A percentile compares a stretch with the other conserved stretches of the same genome.
Conservation (phyloP, 2,797 vertebrate genomes). For the Columba guinea region DNA sequence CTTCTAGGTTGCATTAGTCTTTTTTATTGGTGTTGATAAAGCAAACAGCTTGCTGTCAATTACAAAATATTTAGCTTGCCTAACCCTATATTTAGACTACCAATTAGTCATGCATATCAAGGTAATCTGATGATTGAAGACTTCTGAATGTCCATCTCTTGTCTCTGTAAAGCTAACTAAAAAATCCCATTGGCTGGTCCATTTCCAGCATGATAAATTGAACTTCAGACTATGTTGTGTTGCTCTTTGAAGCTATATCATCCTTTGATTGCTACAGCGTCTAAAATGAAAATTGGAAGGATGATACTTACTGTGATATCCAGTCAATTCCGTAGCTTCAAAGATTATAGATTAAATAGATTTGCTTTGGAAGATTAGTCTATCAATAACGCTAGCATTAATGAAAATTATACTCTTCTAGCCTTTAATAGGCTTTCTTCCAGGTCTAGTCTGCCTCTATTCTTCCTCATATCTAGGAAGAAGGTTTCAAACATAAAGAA, state of each 20-base stretch:
- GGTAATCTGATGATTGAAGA: neutral
- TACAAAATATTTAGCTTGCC: neutral
- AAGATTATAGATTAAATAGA: conserved; percentile 32
- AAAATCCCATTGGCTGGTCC: neutral
- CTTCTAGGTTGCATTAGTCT: neutral
- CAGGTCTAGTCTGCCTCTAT: neutral
- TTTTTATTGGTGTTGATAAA: neutral
- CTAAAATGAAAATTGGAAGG: neutral
- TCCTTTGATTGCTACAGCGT: neutral
- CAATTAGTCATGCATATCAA: neutral
- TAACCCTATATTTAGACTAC: neutral
- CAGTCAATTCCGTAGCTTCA: neutral
- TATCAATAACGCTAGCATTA: conserved; percentile 18
- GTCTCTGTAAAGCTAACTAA: neutral
- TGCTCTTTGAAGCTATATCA: neutral
- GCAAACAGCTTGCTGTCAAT: neutral
- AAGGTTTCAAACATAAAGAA: neutral
- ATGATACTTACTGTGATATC: neutral
- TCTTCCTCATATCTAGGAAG: neutral
- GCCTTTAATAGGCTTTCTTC: neutral
- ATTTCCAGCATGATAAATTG: neutral
- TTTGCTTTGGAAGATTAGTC: conserved; percentile 32
- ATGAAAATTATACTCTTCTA: conserved; percentile 23
- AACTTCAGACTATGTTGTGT: neutral
- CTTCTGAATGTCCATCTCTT: neutral